phyloP scores from a whole-genome alignment of 2,113 vertebrate species.

The Eupsittula cactorum region DNA sequence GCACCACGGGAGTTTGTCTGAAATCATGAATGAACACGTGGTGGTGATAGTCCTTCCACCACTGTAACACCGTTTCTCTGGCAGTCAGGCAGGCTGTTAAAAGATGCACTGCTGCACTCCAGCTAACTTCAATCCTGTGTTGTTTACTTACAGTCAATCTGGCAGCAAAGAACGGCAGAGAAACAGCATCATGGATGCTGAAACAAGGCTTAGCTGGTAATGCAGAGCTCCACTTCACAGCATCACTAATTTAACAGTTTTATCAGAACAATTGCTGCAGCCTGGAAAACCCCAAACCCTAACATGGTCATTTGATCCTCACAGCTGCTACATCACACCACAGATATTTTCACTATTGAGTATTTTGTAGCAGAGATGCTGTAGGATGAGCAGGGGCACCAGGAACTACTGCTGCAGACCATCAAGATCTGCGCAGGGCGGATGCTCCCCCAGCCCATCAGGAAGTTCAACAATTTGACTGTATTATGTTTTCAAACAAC shows the following conservation, averaged over 20 bases:
- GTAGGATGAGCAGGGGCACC: rapidly evolving
- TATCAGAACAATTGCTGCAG: background rate
- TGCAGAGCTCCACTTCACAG: background rate
- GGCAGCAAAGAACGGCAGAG: background rate
- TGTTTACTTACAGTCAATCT: background rate
- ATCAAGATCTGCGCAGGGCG: rapidly evolving
- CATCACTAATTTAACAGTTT: background rate
- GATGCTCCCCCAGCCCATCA: background rate
- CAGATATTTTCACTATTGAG: background rate
- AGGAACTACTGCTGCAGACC: background rate
- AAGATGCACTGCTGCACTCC: background rate
- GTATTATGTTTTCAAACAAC: background rate
- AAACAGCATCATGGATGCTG: background rate
- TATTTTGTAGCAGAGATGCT: background rate
- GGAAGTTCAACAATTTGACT: background rate
- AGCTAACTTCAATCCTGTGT: background rate
- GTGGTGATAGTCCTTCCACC: background rate
- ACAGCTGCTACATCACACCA: background rate
- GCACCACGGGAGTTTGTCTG: background rate
- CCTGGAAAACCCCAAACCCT: background rate
- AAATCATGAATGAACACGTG: background rate
- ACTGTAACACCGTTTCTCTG: background rate
- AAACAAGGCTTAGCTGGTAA: background rate
- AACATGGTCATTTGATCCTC: background rate
- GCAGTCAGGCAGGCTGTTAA: background rate